Percentiles rank a stretch among this genome's conserved stretches.
Conservation (phyloP, 1,140 invertebrate genomes). For the Neodiprion lecontei region DNA sequence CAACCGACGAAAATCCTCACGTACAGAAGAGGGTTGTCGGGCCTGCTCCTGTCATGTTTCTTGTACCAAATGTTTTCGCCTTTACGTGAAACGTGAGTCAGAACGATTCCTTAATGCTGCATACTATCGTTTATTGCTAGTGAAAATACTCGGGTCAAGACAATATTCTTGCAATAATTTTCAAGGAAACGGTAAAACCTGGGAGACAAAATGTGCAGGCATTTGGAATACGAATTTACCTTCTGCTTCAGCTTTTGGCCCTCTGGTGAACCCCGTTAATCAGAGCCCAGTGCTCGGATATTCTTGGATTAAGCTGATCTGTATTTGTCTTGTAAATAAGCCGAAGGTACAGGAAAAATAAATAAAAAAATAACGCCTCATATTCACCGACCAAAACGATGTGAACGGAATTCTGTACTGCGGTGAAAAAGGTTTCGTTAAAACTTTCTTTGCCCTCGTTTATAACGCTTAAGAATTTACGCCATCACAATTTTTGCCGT, state of each 20-base stretch:
- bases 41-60: background rate
- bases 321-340: background rate
- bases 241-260: background rate
- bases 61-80: background rate
- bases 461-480: constrained; percentile 6
- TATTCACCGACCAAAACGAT: background rate
- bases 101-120: too few species aligned
- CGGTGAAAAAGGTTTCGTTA: background rate
- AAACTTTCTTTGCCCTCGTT: background rate
- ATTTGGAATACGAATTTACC: background rate
- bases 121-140: too few species aligned
- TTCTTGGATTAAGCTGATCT: background rate
- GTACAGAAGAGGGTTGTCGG: background rate
- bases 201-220: too few species aligned
- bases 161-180: too few species aligned
- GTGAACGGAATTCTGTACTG: background rate
- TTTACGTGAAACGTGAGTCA: background rate
- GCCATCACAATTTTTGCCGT: background rate
- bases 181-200: too few species aligned
- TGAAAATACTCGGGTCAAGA: too few species aligned
- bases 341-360: background rate
- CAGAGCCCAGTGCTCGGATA: background rate
- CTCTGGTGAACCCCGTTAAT: background rate
- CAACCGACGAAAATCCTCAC: background rate
- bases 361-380: background rate